Evolutionary conservation across 37 sponge, comb jelly and placozoan species (phyloP).

Genomic region (Theonella swinhoei): DNA sequence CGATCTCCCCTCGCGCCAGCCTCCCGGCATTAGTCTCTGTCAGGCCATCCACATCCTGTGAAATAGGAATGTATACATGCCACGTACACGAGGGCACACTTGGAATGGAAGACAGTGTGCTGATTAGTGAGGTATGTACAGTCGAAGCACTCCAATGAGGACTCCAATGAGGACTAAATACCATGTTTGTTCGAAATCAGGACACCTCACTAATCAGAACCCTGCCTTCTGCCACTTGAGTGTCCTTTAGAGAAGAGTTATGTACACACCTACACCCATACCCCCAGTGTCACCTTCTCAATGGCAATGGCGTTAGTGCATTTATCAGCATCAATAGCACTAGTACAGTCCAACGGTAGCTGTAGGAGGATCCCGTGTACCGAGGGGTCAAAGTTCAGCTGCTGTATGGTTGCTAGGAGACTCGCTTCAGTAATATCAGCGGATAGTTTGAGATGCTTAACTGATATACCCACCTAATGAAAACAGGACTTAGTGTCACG

Average conservation of each 20-base stretch:
- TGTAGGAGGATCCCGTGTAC: slow-evolving; percentile 94
- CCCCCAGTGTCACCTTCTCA: slow-evolving; percentile 51
- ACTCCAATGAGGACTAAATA: too few relatives aligned
- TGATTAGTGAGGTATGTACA: too few relatives aligned
- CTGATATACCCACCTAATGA: slow-evolving; percentile 49
- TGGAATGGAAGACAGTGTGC: too few relatives aligned
- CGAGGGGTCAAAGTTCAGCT: slow-evolving; percentile 70
- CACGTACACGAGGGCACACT: too few relatives aligned
- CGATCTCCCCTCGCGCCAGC: slow-evolving; percentile 73
- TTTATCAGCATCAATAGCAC: slow-evolving; percentile 57
- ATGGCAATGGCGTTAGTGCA: slow-evolving; percentile 81
- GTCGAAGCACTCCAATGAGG: too few relatives aligned
- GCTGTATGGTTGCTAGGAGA: slow-evolving; percentile 48
- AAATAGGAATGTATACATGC: too few relatives aligned
- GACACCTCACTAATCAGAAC: too few relatives aligned
- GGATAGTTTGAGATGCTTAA: slow-evolving; percentile 78
- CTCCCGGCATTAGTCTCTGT: slow-evolving; percentile 86
- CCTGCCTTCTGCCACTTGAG: too few relatives aligned
- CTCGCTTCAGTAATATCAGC: slow-evolving; percentile 57
- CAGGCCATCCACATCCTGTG: slow-evolving; percentile 96
- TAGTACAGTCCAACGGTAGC: slow-evolving; percentile 70
- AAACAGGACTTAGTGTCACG: background rate
- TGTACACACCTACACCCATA: too few relatives aligned
- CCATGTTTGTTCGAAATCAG: too few relatives aligned
- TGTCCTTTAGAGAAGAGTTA: too few relatives aligned